phyloP scores from a whole-genome alignment of 2,797 vertebrate genomes.

The Alfaro cultratus region DNA sequence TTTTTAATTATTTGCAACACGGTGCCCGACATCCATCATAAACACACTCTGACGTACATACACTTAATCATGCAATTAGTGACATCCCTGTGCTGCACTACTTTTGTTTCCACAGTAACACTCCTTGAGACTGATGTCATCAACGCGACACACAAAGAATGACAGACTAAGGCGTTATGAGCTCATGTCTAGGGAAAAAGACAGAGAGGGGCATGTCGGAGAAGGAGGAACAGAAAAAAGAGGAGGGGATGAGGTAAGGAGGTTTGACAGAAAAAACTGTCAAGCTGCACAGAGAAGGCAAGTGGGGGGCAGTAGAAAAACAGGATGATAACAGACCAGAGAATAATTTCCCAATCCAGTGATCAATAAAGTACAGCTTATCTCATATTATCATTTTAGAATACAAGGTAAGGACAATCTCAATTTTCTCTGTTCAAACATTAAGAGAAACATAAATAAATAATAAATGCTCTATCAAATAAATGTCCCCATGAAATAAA shows the following conservation, averaged over 20 bases:
- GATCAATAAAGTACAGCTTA: background rate
- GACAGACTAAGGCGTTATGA: slow-evolving; percentile 52
- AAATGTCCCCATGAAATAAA: no score
- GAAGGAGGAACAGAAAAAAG: slow-evolving; percentile 14
- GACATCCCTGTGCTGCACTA: slow-evolving; percentile 49
- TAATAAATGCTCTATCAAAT: no score
- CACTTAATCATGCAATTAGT: slow-evolving; percentile 58
- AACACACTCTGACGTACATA: background rate
- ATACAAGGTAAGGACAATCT: background rate
- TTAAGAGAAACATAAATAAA: background rate
- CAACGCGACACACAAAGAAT: slow-evolving; percentile 65
- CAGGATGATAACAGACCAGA: background rate
- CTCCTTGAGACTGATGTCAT: slow-evolving; percentile 69
- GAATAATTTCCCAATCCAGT: background rate
- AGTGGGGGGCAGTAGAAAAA: slow-evolving; percentile 10
- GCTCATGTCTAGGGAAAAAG: slow-evolving; percentile 65
- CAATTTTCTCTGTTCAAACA: background rate
- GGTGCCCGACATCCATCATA: slow-evolving; percentile 30
- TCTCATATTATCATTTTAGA: background rate
- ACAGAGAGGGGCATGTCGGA: slow-evolving; percentile 24
- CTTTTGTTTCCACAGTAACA: slow-evolving; percentile 73
- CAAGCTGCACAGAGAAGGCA: slow-evolving; percentile 6
- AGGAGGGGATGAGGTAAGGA: slow-evolving; percentile 2
- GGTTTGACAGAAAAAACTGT: background rate
- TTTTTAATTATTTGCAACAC: slow-evolving; percentile 12